Conservation (phyloP, 2,888 invertebrate genomes). For the Aphodius sticticus region DNA sequence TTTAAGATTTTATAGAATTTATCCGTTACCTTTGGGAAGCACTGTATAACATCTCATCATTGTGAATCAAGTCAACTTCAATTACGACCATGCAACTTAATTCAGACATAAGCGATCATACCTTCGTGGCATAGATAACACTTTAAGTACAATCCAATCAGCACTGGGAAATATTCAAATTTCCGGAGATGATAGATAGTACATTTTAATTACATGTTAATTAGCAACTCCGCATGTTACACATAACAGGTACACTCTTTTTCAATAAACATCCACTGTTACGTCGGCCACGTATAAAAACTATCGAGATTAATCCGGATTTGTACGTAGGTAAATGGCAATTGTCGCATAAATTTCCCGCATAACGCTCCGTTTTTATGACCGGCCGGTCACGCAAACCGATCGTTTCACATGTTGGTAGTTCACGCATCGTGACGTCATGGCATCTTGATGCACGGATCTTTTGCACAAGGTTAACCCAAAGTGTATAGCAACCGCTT, state of each 20-base stretch:
- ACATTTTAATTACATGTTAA: not conserved
- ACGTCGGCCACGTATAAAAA: not conserved
- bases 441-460: not conserved
- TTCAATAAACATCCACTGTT: not conserved
- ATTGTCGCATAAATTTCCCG: conserved; percentile 4
- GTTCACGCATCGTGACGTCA: conserved; percentile 4
- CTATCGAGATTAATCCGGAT: not conserved
- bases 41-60: not conserved
- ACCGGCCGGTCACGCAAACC: not conserved
- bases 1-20: no score
- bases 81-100: not conserved
- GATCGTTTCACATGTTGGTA: not conserved
- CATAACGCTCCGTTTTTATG: not conserved
- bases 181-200: not conserved
- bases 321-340: not conserved
- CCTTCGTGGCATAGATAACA: not conserved
- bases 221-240: conserved; percentile 4
- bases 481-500: not conserved
- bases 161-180: not conserved
- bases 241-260: not conserved
- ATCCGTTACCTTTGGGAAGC: no score
- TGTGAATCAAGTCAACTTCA: no score
- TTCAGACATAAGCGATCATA: not conserved
- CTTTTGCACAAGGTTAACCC: not conserved
- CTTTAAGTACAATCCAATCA: not conserved